Evolutionary conservation across 2,888 invertebrate species (phyloP).

Genomic region (Lomographa bimaculata): DNA sequence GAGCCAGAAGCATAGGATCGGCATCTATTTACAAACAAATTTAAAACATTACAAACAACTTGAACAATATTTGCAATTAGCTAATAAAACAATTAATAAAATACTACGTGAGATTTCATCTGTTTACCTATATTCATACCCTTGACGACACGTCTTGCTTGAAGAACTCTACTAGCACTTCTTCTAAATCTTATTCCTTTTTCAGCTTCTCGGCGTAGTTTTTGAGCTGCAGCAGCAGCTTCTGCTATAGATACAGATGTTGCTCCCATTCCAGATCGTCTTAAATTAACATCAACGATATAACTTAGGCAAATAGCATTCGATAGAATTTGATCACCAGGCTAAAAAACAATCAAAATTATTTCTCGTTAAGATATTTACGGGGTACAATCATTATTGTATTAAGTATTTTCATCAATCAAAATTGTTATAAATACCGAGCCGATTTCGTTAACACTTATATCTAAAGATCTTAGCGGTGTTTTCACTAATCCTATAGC

Average conservation of each 20-base stretch:
- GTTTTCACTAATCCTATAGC: conserved; percentile 78
- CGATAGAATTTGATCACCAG: conserved; percentile 63
- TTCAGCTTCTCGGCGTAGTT: conserved; percentile 71
- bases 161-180: conserved; percentile 73
- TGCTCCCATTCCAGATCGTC: conserved; percentile 74
- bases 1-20: conserved; percentile 74
- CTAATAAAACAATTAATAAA: too few species aligned
- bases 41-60: background rate
- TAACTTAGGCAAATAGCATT: conserved; percentile 76
- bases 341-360: conserved; percentile 50
- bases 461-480: conserved; percentile 69
- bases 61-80: conserved; percentile 13
- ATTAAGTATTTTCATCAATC: too few species aligned
- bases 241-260: conserved; percentile 71
- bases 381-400: too few species aligned
- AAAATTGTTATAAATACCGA: conserved; percentile 70
- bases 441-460: conserved; percentile 78
- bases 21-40: conserved; percentile 57
- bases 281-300: conserved; percentile 70
- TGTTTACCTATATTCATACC: conserved; percentile 80
- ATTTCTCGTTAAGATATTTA: too few species aligned
- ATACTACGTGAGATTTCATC: too few species aligned
- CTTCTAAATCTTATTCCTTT: conserved; percentile 71
- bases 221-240: conserved; percentile 72
- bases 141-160: conserved; percentile 71